A percentile compares a stretch with the other conserved stretches of the same genome.
Evolutionary conservation across 92 coral and sea anemone species (phyloP).

Genomic region (Blastomussa wellsi): DNA sequence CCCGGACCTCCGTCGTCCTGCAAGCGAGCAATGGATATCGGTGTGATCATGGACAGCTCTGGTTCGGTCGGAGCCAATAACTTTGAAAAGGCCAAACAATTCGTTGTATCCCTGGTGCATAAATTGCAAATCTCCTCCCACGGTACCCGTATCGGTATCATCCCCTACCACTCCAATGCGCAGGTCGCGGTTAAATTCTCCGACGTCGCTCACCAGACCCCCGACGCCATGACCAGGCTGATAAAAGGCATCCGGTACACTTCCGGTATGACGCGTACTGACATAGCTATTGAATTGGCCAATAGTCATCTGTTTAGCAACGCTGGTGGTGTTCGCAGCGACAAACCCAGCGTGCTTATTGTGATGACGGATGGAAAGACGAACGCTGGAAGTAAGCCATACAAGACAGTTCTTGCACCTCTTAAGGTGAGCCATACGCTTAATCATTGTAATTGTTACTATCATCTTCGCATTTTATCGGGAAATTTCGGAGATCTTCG

Average conservation of each 20-base stretch:
- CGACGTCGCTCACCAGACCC: slow-evolving; percentile 47
- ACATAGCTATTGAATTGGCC: slow-evolving; percentile 58
- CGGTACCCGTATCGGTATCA: slow-evolving; percentile 73
- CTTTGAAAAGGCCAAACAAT: slow-evolving; percentile 56
- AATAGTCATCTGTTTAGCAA: slow-evolving; percentile 44
- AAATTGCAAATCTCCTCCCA: slow-evolving; percentile 59
- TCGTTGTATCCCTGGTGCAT: slow-evolving; percentile 51
- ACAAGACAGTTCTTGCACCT: slow-evolving; percentile 51
- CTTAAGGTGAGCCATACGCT: slow-evolving; percentile 40
- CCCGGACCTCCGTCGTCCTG: slow-evolving; percentile 54
- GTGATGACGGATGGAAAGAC: slow-evolving; percentile 80
- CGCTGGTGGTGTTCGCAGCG: slow-evolving; percentile 49
- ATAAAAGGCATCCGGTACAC: slow-evolving; percentile 53
- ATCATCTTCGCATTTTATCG: neutral
- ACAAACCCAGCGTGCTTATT: slow-evolving; percentile 61
- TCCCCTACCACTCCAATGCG: slow-evolving; percentile 52
- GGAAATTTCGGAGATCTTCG: neutral
- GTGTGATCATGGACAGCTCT: slow-evolving; percentile 66
- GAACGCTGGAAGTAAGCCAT: slow-evolving; percentile 49
- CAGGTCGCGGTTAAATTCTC: slow-evolving; percentile 49
- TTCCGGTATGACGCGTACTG: slow-evolving; percentile 66
- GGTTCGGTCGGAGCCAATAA: slow-evolving; percentile 48
- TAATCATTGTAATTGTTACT: neutral
- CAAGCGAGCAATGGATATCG: slow-evolving; percentile 67
- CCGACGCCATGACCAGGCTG: slow-evolving; percentile 47